Evolutionary conservation across 2,888 invertebrate species (phyloP).

Genomic region (Epirrita christyi): DNA sequence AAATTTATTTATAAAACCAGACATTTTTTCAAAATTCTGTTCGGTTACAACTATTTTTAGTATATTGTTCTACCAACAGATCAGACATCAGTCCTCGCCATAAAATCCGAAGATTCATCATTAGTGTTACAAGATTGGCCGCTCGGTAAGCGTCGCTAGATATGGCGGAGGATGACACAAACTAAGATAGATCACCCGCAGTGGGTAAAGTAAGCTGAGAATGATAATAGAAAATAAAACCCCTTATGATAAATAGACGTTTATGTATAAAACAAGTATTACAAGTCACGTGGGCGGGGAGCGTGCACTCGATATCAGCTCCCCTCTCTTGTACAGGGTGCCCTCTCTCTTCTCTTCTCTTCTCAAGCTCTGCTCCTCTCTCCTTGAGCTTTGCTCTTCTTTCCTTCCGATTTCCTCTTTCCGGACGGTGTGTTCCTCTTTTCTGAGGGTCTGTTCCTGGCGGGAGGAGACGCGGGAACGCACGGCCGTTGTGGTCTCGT

Average conservation of each 20-base stretch:
- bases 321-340: constrained; percentile 91
- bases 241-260: constrained; percentile 74
- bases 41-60: too few species aligned
- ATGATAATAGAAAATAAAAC: constrained; percentile 45
- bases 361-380: constrained; percentile 53
- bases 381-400: constrained; percentile 51
- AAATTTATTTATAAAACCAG: too few species aligned
- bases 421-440: constrained; percentile 40
- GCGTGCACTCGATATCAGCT: constrained; percentile 91
- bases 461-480: constrained; percentile 70
- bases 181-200: too few species aligned
- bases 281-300: constrained; percentile 72
- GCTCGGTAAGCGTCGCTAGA: too few species aligned
- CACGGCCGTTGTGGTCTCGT: constrained; percentile 84
- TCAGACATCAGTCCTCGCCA: too few species aligned
- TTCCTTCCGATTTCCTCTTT: constrained; percentile 71
- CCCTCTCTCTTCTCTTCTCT: constrained; percentile 54
- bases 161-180: too few species aligned
- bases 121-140: too few species aligned
- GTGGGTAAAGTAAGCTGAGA: too few species aligned
- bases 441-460: constrained; percentile 44
- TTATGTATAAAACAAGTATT: constrained; percentile 74
- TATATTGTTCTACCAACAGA: too few species aligned
- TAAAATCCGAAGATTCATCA: too few species aligned
- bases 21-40: too few species aligned